Evolutionary conservation across 2,888 invertebrate genomes (phyloP), one percentile per base, ranked within the genome.

Genomic region (Crematogaster levior): DNA sequence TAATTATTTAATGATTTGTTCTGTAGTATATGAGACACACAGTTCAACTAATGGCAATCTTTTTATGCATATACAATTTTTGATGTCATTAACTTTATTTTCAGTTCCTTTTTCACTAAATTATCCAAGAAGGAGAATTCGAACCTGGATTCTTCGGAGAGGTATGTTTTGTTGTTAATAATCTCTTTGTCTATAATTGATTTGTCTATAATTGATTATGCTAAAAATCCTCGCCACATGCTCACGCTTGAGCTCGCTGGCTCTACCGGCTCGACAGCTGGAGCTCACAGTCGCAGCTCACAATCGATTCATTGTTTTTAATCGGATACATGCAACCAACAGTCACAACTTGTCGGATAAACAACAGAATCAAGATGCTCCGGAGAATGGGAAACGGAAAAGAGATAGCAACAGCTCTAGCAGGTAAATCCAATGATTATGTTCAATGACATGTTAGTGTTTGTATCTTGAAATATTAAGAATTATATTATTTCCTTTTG

Each of bases 31-130:
- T 2, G 12, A 24, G 1, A 40, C 15, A 30, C n/a, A 56, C 21
- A 24, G 30, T 74, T 34, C 0, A 40, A 53, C 18, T 46, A 65
- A 68, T 72, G n/a, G 43, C 12, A 40, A 61, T 63, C 15, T 12
- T 58, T n/a, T 72, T 27, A 1, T 51, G 10, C 0, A 15, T 18
- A 40, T 4, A 7, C 18, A 12, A 40, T 5, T 10, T 9, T 58
- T 79, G 24, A 60, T 24, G 43, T 53, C n/a, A 82, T 82, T 83
- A 34, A 81, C 40, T 82, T 77, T 60, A 80, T 43, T 2, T 12
- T 89, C 85, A 95, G 95, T 74, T 95, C 95, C 46, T 95, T 95
- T 87, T 95, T 95, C 87, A 91, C 92, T 61, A 94, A 91, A 91
- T 85, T 92, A 27, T 81, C 90, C 24, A 90, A 84, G 73, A 85